These are phyloP conservation scores for Tringa solitaria DNA, from an alignment of 2,113 vertebrate genomes.

Conservation along the genomic window DNA sequence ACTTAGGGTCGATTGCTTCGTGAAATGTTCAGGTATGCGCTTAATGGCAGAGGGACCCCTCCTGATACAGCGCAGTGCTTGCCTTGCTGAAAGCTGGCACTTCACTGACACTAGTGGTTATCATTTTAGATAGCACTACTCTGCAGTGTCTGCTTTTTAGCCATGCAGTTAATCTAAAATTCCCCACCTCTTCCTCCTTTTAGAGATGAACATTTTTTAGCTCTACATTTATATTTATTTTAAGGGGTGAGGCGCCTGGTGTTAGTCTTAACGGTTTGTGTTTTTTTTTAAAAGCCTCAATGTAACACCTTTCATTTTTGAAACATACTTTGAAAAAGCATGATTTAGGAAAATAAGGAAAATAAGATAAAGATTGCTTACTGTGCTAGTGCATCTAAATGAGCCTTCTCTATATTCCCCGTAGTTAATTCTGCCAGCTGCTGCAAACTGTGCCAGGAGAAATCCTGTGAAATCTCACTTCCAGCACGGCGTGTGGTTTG, in stretches of 20 bases:
- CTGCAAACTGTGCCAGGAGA: background rate
- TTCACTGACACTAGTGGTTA: background rate
- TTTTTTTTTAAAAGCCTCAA: background rate
- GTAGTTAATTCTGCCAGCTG: background rate
- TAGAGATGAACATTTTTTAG: background rate
- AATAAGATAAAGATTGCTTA: background rate
- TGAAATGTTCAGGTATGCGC: background rate
- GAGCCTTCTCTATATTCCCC: background rate
- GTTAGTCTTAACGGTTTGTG: background rate
- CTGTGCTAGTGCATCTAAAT: background rate
- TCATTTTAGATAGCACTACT: background rate
- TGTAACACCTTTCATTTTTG: background rate
- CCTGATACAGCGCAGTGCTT: accelerated
- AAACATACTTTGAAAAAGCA: background rate
- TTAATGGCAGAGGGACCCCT: background rate
- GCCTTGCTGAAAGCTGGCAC: background rate
- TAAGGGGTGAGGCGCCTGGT: background rate
- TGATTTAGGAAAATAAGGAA: background rate
- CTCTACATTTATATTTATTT: background rate
- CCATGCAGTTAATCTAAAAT: background rate
- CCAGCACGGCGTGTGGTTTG: accelerated
- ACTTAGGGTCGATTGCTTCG: background rate
- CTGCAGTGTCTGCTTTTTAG: background rate
- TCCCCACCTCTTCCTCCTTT: background rate
- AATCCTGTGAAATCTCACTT: background rate